Percentiles rank a stretch among this genome's conserved stretches.
Evolutionary conservation across 2,797 vertebrate genomes (phyloP).

Genomic region (Tapera naevia): DNA sequence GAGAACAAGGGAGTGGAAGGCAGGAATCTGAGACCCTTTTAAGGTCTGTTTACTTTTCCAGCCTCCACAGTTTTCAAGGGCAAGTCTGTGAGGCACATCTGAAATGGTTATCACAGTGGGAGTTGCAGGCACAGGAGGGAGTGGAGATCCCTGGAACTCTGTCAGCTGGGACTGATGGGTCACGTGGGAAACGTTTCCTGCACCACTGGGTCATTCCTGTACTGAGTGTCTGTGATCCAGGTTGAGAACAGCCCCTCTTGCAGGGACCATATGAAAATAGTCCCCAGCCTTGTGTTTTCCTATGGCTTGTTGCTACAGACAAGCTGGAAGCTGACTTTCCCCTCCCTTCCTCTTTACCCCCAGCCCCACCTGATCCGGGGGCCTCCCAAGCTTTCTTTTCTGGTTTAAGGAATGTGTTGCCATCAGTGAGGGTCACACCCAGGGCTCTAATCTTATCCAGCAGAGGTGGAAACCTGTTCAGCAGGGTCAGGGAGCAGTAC

Average conservation of each 20-base stretch:
- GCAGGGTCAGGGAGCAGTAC: background rate
- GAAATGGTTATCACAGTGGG: background rate
- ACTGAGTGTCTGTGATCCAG: rapidly evolving
- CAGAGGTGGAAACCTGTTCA: background rate
- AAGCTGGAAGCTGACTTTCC: background rate
- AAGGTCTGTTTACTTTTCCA: constrained; percentile 40
- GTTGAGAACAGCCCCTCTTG: background rate
- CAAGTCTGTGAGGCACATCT: background rate
- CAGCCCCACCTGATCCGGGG: background rate
- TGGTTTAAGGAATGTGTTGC: background rate
- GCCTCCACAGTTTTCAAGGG: background rate
- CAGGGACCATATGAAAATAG: background rate
- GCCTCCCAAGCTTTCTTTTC: background rate
- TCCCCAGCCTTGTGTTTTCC: background rate
- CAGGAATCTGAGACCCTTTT: constrained; percentile 31
- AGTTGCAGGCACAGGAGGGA: background rate
- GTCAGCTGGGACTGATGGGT: background rate
- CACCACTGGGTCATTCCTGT: background rate
- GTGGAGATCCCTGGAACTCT: background rate
- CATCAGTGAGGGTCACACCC: background rate
- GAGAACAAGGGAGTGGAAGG: constrained; percentile 4
- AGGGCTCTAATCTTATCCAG: background rate
- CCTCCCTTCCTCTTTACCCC: background rate
- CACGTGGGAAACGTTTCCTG: background rate
- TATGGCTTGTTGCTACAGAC: background rate